phyloP scores from a whole-genome alignment of 1,140 invertebrate genomes.

The Pseudomyrmex sp. region DNA sequence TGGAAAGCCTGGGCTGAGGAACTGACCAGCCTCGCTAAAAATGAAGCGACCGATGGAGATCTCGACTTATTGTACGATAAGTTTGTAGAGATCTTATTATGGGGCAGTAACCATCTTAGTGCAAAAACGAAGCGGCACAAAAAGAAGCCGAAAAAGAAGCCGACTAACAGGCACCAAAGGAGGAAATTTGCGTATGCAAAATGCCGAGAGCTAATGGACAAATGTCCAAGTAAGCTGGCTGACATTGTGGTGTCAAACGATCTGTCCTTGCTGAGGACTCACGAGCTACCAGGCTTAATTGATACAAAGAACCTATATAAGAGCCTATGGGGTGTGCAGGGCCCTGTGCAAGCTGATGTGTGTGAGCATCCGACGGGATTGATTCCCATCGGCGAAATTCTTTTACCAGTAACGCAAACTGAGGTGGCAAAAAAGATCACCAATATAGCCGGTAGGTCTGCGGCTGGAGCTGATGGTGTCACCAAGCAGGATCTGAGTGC shows the following conservation, averaged over 20 bases:
- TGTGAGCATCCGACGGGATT: background rate
- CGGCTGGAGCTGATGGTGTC: background rate
- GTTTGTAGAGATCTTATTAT: no score
- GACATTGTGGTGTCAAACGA: conserved; percentile 13
- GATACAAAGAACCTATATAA: background rate
- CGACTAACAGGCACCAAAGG: background rate
- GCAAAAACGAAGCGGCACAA: background rate
- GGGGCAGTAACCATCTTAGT: no score
- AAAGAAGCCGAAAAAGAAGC: background rate
- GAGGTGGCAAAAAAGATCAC: background rate
- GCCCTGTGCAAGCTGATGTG: background rate
- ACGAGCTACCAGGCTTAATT: background rate
- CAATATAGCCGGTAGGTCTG: background rate
- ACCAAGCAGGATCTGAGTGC: background rate
- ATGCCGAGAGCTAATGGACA: conserved; percentile 33
- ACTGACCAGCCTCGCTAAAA: background rate
- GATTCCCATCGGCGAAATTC: background rate
- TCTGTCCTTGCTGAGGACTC: background rate
- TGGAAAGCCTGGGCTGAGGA: background rate
- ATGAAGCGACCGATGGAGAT: rapidly evolving
- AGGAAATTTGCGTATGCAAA: conserved; percentile 10
- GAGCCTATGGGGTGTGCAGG: background rate
- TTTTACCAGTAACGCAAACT: background rate
- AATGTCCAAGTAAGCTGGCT: conserved; percentile 51
- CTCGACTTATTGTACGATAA: background rate